Base-by-base conservation (phyloP, 92 coral and sea anemone species). In the Diadumene lineata region DNA sequence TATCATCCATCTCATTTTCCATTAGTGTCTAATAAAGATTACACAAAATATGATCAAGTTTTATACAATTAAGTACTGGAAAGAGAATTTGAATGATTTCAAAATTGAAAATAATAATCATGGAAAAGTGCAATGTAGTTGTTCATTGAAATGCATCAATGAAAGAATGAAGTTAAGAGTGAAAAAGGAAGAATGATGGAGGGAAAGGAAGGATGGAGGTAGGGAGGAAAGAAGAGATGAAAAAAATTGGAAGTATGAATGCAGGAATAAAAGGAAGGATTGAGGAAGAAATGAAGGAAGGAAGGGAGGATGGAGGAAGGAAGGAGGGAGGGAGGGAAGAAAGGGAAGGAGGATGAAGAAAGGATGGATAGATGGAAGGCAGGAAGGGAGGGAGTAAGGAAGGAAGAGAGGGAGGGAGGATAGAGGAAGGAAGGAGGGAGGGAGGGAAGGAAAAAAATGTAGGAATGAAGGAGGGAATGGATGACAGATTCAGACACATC, bases 1-100 rank as follows among this genome's bases (percentile, higher is more conserved):
- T 77, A 21, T 69, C 70, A 56, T 81, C 88, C 25, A 33, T 66
- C 25, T 55, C 72, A 60, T 86, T 79, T 24, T 86, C 91, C 26
- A 72, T 79, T 26, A 86, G 65, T 34, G 91, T 86, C 91, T 86
- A n/a, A n/a, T n/a, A n/a, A n/a, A n/a, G n/a, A n/a, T 64, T 31
- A 15, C 22, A 22, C 7, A 32, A 60, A 62, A 6, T 22, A 43
- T 16, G 60, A 46, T 25, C 19, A 7, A 9, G 18, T 31, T 29
- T 18, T 7, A 17, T n/a, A n/a, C n/a, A n/a, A n/a, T n/a, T n/a
- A n/a, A 46, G 53, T 9, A 46, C 9, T 9, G n/a, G n/a, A n/a
- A n/a, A n/a, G n/a, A n/a, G n/a, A n/a, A n/a, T n/a, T n/a, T n/a
- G n/a, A n/a, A n/a, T n/a, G n/a, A n/a, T n/a, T n/a, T n/a, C n/a